Conservation (phyloP, 2,888 invertebrate species). For the Cheilosia pagana region DNA sequence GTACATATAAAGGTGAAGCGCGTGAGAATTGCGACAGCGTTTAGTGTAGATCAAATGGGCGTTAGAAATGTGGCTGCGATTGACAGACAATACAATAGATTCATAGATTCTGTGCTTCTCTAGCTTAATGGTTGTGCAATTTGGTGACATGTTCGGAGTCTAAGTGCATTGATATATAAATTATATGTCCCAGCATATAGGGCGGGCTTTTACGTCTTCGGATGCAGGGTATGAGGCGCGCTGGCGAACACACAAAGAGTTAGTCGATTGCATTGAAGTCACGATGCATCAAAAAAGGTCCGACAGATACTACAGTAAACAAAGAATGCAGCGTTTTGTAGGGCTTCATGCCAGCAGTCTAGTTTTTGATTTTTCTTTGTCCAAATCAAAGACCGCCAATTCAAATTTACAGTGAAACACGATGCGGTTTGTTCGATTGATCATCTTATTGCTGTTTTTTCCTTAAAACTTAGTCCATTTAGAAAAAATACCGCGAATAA, state of each 20-base stretch:
- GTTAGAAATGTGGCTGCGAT: constrained; percentile 53
- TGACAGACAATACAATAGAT: constrained; percentile 67
- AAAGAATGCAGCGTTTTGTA: background rate
- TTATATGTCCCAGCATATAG: constrained; percentile 22
- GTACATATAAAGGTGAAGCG: constrained; percentile 22
- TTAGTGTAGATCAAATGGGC: constrained; percentile 58
- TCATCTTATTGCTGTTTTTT: constrained; percentile 21
- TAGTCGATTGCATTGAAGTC: constrained; percentile 12
- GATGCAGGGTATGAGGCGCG: background rate
- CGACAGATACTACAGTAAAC: constrained; percentile 6
- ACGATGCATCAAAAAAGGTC: constrained; percentile 34
- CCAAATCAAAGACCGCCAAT: background rate
- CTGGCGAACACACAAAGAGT: too few species aligned
- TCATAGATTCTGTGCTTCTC: constrained; percentile 45
- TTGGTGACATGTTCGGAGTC: constrained; percentile 36
- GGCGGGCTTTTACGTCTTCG: constrained; percentile 5
- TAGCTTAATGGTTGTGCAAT: constrained; percentile 31
- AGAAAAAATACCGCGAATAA: constrained; percentile 57
- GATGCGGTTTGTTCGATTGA: constrained; percentile 41
- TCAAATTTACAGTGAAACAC: constrained; percentile 27
- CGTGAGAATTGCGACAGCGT: constrained; percentile 44
- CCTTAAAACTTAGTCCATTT: constrained; percentile 28
- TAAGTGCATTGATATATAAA: constrained; percentile 54
- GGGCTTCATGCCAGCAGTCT: background rate
- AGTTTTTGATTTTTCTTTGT: too few species aligned